Base-by-base conservation (phyloP, 2,888 invertebrate species). In the Oscheius onirici region DNA sequence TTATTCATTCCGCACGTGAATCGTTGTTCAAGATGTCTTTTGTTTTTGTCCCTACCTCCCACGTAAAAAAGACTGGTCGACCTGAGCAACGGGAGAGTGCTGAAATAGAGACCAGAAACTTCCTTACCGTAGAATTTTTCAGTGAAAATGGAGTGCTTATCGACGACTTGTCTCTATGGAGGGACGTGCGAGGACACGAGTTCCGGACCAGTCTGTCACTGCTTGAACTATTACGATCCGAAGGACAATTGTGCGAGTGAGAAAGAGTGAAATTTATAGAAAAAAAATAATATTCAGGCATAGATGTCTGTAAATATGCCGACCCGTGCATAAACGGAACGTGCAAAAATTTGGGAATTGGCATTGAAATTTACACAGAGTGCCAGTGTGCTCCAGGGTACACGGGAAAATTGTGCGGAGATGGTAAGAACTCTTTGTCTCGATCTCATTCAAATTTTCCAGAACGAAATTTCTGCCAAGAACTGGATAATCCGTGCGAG, bases 401-500 rank as follows among this genome's bases (percentile, higher is more conserved):
- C 8, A 46, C 49, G 8, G 58, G 60, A 3, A 44, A 15, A 17
- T 26, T 43, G 2, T 69, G 69, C 20, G 49, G 60, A 13, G 28
- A 13, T 8, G 28, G 52, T 66, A 51, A 41, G 41, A 20, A n/a
- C 11, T n/a, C 34, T 58, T 15, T 34, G 15, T 17, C 60, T 41
- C 17, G 2, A 15, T 2, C 11, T 11, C 11, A 15, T 58, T 17
- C 3, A 26, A 11, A 28, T 46, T 22, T 63, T 26, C 28, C 28
- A 49, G 46, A 24, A 20, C 40, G 26, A 22, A 46, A 63, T 24
- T 63, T 69, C 11, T 73, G 63, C 28, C 71, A 69, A 11, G 65
- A 66, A 41, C 69, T 34, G 34, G 34, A 72, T 10, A 41, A 40
- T 15, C 77, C 77, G 8, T 77, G 77, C 52, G 40, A 72, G 57